These are phyloP conservation scores for Catostylus mosaicus DNA, from an alignment of 30 jellyfish, hydroid and myxozoan species.

Conservation along the genomic window DNA sequence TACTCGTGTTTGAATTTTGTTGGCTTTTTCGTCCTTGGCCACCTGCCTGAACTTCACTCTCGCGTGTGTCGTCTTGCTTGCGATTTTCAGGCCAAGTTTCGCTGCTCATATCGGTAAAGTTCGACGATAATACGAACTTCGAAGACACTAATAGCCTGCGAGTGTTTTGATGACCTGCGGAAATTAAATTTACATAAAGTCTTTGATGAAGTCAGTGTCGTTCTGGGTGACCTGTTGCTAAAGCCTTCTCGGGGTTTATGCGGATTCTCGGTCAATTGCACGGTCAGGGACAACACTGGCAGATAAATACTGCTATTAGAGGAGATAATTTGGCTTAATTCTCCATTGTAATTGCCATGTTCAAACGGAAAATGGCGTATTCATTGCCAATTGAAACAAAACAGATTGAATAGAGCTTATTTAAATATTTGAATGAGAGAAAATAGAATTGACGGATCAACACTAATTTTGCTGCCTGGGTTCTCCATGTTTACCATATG, in stretches of 20 bases:
- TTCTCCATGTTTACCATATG: background rate
- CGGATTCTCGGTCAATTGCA: conserved; percentile 14
- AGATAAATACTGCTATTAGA: conserved; percentile 16
- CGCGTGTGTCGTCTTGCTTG: background rate
- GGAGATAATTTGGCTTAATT: background rate
- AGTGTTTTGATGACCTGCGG: conserved; percentile 11
- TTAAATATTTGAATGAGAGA: conserved; percentile 1
- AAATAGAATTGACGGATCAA: background rate
- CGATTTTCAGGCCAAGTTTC: conserved; percentile 32
- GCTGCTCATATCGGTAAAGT: conserved; percentile 28
- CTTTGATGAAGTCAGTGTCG: conserved; percentile 3
- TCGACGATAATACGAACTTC: background rate
- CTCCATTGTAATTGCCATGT: conserved; percentile 26
- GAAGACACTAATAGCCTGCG: background rate
- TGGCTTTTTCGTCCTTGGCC: conserved; percentile 34
- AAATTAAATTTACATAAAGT: background rate
- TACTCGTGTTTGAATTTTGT: background rate
- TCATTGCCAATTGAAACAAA: conserved; percentile 9
- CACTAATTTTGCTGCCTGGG: background rate
- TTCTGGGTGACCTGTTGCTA: conserved; percentile 38
- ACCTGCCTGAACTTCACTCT: background rate
- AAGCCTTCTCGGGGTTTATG: background rate
- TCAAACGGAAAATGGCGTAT: conserved; percentile 11
- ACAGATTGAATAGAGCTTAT: conserved; percentile 4
- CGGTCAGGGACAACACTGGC: conserved; percentile 20